Percentiles rank a stretch among this genome's conserved stretches.
Evolutionary conservation across 2,113 vertebrate genomes (phyloP).

Genomic region (Mustelus asterias): DNA sequence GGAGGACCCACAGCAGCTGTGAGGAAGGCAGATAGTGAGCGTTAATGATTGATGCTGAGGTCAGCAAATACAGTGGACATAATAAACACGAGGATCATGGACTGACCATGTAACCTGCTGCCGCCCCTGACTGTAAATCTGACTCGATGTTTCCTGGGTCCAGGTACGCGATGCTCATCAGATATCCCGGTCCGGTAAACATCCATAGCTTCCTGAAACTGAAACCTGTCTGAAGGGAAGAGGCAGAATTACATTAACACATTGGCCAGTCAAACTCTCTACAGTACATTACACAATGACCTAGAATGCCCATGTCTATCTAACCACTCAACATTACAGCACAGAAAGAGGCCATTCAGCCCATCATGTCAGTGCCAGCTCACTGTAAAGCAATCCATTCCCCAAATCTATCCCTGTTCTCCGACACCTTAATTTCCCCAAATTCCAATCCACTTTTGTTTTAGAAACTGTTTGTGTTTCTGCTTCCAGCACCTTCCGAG

Average conservation of each 20-base stretch:
- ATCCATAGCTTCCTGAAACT: slow-evolving; percentile 68
- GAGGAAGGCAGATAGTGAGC: background rate
- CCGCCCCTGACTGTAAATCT: slow-evolving; percentile 58
- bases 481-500: too few relatives aligned
- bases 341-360: background rate
- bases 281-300: background rate
- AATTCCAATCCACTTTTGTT: too few relatives aligned
- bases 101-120: slow-evolving; percentile 64
- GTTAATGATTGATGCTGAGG: background rate
- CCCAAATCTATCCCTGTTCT: too few relatives aligned
- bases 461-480: too few relatives aligned
- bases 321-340: background rate
- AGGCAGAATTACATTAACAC: background rate
- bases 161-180: slow-evolving; percentile 73
- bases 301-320: background rate
- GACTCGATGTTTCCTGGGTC: slow-evolving; percentile 70
- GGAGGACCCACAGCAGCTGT: slow-evolving; percentile 67
- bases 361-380: too few relatives aligned
- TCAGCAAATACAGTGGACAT: background rate
- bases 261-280: background rate
- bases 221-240: slow-evolving; percentile 51
- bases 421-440: too few relatives aligned
- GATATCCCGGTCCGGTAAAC: slow-evolving; percentile 66
- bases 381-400: too few relatives aligned
- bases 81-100: background rate